These are phyloP conservation scores for Pteronotus mesoamericanus DNA, from an alignment of 2,797 vertebrate species.

Conservation along the genomic window DNA sequence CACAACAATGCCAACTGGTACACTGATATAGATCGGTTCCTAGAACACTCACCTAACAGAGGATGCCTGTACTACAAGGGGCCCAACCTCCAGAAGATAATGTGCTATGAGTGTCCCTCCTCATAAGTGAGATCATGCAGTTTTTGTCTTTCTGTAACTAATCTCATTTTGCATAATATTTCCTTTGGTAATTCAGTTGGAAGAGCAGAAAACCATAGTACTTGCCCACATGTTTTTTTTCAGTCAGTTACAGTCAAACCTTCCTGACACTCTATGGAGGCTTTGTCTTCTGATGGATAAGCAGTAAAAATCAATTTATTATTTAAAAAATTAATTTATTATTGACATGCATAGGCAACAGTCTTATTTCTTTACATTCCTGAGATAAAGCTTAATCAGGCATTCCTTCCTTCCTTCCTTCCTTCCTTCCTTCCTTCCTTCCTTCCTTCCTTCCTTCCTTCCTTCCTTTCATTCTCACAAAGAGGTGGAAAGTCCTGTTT, in stretches of 20 bases:
- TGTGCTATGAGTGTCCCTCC: background rate
- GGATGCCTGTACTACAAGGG: too few relatives aligned
- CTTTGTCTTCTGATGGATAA: background rate
- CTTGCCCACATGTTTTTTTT: background rate
- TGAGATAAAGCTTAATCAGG: background rate
- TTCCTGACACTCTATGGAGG: background rate
- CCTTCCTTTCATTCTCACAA: background rate
- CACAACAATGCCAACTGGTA: background rate
- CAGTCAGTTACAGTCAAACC: background rate
- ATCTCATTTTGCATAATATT: background rate
- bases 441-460: background rate
- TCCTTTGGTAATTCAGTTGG: background rate
- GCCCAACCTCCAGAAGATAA: too few relatives aligned
- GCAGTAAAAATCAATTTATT: background rate
- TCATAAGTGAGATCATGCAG: background rate
- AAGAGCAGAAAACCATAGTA: background rate
- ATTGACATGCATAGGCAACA: background rate
- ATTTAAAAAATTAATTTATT: background rate
- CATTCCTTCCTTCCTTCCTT: too few relatives aligned
- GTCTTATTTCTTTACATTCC: background rate
- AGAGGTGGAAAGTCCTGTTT: background rate
- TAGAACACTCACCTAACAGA: background rate
- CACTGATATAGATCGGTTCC: background rate
- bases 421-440: background rate
- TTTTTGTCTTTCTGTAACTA: background rate